Base-by-base conservation (phyloP, 2,797 vertebrate species). In the Anas bahamensis region DNA sequence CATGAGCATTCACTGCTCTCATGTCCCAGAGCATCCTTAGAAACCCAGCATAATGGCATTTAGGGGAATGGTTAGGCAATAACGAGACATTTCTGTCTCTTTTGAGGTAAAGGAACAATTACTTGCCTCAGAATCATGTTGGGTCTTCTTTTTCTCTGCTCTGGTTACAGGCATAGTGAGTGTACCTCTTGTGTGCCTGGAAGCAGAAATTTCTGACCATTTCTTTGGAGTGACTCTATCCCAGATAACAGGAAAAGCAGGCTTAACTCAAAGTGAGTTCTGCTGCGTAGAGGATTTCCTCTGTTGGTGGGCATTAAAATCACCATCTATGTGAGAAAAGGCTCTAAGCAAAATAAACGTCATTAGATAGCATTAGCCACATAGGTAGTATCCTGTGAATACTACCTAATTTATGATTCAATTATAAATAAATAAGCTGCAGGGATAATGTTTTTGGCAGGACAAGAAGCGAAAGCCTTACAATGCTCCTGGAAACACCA, bases 271-370 rank as follows among this genome's bases (percentile, higher is more conserved):
- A 0, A 17, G 50, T 35, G 75, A 69, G 26, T 18, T 31, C 33
- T 80, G 75, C 65, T 66, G 23, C 10, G 61, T 63, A 39, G 29
- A 28, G 26, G 31, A 86, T 56, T 87, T 68, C 70, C 46, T 75
- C 33, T 63, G 17, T 41, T 65, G n/a, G 37, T 6, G 5, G 59
- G 35, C 52, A 73, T 35, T 21, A 93, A 70, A 73, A 76, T 37
- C 41, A 79, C 14, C 21, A 61, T 35, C 31, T 65, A 68, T 22
- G 55, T 31, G 55, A 82, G 37, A 28, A 83, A 56, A 76, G 31
- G 73, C 85, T 90, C 80, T 29, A 86, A 86, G 73, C 48, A 81
- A 90, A 95, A 80, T 55, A 86, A 75, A 74, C 29, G 18, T 63
- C n/a, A 63, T 78, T 68, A 79, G 72, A 69, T 80, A 26, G 44